Evolutionary conservation across 1,140 invertebrate species (phyloP), one percentile per base, ranked within the genome.

Genomic region (Pogonomyrmex barbatus): DNA sequence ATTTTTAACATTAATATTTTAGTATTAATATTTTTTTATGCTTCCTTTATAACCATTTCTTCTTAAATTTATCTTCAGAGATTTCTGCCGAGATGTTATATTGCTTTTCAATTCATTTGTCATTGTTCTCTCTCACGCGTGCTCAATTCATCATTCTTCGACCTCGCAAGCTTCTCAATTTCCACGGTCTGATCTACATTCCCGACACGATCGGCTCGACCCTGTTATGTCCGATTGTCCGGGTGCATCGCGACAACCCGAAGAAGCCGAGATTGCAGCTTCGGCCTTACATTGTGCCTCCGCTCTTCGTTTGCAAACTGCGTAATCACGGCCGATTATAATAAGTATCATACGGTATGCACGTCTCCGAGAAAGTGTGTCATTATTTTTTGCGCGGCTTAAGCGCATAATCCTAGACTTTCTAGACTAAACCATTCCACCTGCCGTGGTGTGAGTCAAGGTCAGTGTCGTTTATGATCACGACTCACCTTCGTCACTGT

Each of bases 391-490:
- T 83, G 33, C 56, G 68, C 79, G 42, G 45, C 39, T 75, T 62
- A 83, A 73, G 45, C 68, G 42, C 45, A 83, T 83, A 83, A 83
- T 83, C 79, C 68, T 60, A 60, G 79, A 83, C 79, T 83, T 83
- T 83, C 79, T 83, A 83, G 68, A 73, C 68, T 54, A 75, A 83
- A 83, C 79, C 54, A 10, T 24, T 83, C 67, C 79, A 83, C 68
- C 79, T 83, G 68, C 12, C 33, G 33, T 30, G 12, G 54, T 30
- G 68, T 60, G 54, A 83, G 79, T 73, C 68, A 83, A 83, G 79
- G 54, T 83, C 79, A 83, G 73, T 83, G 79, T 83, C 79, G 79
- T 83, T 83, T 83, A 75, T 75, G 79, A 75, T 83, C 79, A 83
- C 68, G 79, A 73, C 54, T 83, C 68, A 83, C 79, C 79, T 83